Conservation (phyloP, 2,113 vertebrate genomes). For the Platycercus adscitus region DNA sequence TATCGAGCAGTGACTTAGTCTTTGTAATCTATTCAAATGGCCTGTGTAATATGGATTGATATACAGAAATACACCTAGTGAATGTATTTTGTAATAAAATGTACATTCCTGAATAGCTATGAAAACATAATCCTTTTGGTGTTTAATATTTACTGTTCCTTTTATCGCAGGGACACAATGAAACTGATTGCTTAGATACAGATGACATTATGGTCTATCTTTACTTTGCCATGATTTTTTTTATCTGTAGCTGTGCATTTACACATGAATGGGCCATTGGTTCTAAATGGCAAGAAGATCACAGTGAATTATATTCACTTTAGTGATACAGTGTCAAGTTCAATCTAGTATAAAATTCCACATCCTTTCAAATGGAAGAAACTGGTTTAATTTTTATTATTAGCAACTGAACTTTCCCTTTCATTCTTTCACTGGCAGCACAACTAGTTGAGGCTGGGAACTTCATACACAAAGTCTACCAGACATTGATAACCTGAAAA, state of each 20-base stretch:
- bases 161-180: neutral
- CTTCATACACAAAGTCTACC: neutral
- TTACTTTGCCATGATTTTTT: neutral
- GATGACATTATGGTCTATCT: constrained; percentile 4
- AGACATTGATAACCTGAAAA: neutral
- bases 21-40: neutral
- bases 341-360: constrained; percentile 35
- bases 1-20: neutral
- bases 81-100: neutral
- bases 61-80: neutral
- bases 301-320: constrained; percentile 64
- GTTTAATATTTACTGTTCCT: constrained; percentile 29
- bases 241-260: constrained; percentile 49
- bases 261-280: constrained; percentile 65
- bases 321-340: constrained; percentile 45
- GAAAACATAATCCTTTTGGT: neutral
- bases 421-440: neutral
- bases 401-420: constrained; percentile 24
- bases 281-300: constrained; percentile 46
- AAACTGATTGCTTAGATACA: constrained; percentile 6
- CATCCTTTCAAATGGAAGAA: constrained; percentile 4
- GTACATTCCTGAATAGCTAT: neutral
- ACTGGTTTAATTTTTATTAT: neutral
- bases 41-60: neutral
- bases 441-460: neutral